Percentiles rank a stretch among this genome's conserved stretches.
These are phyloP conservation scores for Sebastes glaucus DNA, from an alignment of 2,797 vertebrate genomes.

Conservation along the genomic window DNA sequence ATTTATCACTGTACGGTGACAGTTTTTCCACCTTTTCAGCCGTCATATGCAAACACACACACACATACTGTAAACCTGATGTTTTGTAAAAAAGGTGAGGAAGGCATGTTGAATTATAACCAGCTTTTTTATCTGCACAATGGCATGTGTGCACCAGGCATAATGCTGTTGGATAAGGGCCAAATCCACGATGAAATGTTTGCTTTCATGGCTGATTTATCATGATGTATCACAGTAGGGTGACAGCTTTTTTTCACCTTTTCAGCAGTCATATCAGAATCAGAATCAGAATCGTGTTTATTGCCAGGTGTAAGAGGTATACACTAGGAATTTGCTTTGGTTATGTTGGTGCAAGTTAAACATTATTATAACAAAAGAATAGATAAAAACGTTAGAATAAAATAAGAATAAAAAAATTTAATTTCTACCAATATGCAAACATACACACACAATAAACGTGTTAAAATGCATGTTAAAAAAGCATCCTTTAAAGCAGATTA, in stretches of 20 bases:
- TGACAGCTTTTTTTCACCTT: background rate
- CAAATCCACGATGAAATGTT: background rate
- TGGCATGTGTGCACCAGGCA: background rate
- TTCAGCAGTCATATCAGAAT: background rate
- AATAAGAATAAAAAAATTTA: too few relatives aligned
- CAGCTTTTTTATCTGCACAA: background rate
- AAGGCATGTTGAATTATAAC: background rate
- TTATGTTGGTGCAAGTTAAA: too few relatives aligned
- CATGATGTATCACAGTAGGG: background rate
- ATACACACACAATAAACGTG: background rate
- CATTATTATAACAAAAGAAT: fast-evolving
- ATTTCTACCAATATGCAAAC: too few relatives aligned
- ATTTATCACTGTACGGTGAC: background rate
- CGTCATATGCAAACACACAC: background rate
- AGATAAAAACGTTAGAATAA: too few relatives aligned
- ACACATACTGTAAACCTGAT: background rate
- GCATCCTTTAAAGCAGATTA: background rate
- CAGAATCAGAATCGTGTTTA: too few relatives aligned
- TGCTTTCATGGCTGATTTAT: background rate
- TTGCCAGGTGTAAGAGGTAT: too few relatives aligned
- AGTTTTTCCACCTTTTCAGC: background rate
- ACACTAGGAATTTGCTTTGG: too few relatives aligned
- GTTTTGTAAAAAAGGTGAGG: too few relatives aligned
- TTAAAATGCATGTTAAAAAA: background rate
- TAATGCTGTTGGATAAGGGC: background rate